Base-by-base conservation (phyloP, 2,888 invertebrate species). In the Emmelina monodactyla region DNA sequence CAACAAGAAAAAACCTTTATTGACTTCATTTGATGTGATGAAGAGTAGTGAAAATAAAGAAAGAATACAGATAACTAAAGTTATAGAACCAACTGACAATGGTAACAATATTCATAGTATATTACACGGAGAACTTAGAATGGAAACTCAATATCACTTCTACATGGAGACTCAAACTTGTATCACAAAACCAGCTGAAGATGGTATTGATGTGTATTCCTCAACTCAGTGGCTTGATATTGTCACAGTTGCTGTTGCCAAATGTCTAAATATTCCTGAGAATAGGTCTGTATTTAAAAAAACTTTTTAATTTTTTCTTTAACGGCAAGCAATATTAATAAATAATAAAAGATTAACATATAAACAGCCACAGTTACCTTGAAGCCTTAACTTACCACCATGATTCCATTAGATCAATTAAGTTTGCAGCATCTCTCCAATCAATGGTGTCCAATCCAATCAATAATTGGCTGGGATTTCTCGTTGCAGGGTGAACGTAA, bases 91-190 rank as follows among this genome's bases (percentile, higher is more conserved):
- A 4, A 59, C 43, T 37, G 44, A 45, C 10, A 55, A 46, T 50
- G 45, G 46, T 0, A 38, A 36, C 30, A 38, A 46, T 22, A 37
- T 46, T 1, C 28, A 43, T 6, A 31, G 34, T 16, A 32, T 37
- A 6, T 19, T 46, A 2, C 36, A 40, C 34, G 46, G 46, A 13
- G 37, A 44, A 15, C 9, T 44, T 1, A 32, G 30, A 22, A 34
- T 42, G 14, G 40, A 40, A 22, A 33, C 73, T 11, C 91, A 91
- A 50, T 88, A 87, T 53, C 89, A 89, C 55, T 88, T 83, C 44
- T 82, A 84, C n/a, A 87, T 90, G 87, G 91, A 91, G 55, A 83
- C 85, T 0, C 83, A 87, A 34, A 72, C 75, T 1, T 84, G 84
- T 50, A 73, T 86, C 2, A 83, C 82, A 15, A 55, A 83, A 28